Conservation (phyloP, 2,113 vertebrate genomes). For the Hyla sarda region DNA sequence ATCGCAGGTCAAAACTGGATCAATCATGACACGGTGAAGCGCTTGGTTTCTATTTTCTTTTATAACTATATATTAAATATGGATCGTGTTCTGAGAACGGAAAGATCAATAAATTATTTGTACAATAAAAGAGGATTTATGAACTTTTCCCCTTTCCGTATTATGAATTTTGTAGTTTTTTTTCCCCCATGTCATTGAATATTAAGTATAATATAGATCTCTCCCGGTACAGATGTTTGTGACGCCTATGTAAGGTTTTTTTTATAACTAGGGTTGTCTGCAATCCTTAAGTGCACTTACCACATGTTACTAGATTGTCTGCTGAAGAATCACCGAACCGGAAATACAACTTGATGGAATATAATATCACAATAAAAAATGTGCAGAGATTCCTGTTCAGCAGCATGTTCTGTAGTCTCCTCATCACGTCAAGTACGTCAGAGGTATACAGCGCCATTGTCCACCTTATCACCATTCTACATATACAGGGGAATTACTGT, state of each 20-base stretch:
- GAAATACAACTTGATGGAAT: neutral
- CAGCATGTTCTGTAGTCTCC: neutral
- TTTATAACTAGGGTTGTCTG: neutral
- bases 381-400: neutral
- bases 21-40: neutral
- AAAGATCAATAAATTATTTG: slow-evolving; percentile 34
- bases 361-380: neutral
- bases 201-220: neutral
- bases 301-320: neutral
- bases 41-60: slow-evolving; percentile 28
- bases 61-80: neutral
- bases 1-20: neutral
- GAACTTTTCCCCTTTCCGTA: neutral
- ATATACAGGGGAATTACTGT: too few relatives aligned
- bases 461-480: neutral
- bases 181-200: too few relatives aligned
- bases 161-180: neutral
- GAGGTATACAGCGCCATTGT: neutral
- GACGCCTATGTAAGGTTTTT: slow-evolving; percentile 1
- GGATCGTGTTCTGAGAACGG: slow-evolving; percentile 34
- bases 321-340: neutral
- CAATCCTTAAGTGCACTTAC: slow-evolving; percentile 47
- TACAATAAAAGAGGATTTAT: neutral
- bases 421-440: neutral
- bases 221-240: neutral